phyloP scores from a whole-genome alignment of 2,888 invertebrate species.

The Cancer borealis region DNA sequence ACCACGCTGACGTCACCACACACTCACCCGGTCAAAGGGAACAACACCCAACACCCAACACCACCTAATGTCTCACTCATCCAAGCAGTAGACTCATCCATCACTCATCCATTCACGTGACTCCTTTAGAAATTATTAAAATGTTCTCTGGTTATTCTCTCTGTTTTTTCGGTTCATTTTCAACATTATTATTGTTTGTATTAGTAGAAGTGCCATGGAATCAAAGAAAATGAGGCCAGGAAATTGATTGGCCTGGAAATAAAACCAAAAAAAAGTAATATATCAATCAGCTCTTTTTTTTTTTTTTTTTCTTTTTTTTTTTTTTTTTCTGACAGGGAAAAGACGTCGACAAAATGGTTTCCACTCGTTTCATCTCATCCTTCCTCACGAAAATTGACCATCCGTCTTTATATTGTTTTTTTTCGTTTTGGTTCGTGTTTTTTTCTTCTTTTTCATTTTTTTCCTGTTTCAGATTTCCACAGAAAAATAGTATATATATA shows the following conservation, averaged over 20 bases:
- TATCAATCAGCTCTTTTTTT: not conserved
- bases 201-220: not conserved
- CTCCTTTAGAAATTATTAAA: too few species aligned
- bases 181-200: not conserved
- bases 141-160: not conserved
- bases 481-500: too few species aligned
- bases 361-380: constrained; percentile 1
- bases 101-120: too few species aligned
- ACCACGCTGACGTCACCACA: too few species aligned
- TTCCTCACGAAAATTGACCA: not conserved
- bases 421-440: not conserved
- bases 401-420: constrained; percentile 25
- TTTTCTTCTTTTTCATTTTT: not conserved
- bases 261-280: not conserved
- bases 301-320: not conserved
- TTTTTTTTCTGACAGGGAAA: too few species aligned
- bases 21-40: too few species aligned
- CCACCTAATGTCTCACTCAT: too few species aligned
- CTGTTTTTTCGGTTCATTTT: not conserved
- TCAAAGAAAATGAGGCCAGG: not conserved
- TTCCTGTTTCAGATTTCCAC: not conserved
- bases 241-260: not conserved
- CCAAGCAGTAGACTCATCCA: too few species aligned
- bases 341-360: constrained; percentile 10
- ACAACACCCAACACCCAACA: too few species aligned